Evolutionary conservation across 2,888 invertebrate genomes (phyloP).

Genomic region (Drosophila mayaguana): DNA sequence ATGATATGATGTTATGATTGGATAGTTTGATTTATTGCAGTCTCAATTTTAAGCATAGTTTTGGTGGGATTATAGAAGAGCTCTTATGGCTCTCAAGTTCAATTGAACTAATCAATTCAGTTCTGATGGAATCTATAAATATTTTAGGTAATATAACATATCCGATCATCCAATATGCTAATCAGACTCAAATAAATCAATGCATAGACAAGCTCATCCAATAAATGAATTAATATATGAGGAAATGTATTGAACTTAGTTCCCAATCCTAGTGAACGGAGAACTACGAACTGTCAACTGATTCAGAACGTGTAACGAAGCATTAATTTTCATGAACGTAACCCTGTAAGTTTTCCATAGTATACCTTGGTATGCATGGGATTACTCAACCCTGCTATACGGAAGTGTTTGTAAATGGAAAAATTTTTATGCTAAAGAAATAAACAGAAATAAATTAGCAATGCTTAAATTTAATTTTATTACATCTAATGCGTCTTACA

Average conservation of each 20-base stretch:
- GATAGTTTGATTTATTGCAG: too few species aligned
- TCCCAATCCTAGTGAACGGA: background rate
- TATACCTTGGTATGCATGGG: background rate
- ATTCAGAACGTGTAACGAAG: constrained; percentile 2
- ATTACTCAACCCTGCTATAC: background rate
- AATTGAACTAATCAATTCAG: background rate
- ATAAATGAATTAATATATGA: background rate
- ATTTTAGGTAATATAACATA: background rate
- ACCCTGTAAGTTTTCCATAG: constrained; percentile 4
- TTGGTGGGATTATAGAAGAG: too few species aligned
- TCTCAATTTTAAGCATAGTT: too few species aligned
- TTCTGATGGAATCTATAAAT: background rate
- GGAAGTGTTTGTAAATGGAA: constrained; percentile 31
- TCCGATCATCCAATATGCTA: background rate
- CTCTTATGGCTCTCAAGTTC: background rate
- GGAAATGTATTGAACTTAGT: background rate
- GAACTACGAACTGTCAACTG: background rate
- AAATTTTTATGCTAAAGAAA: constrained; percentile 10
- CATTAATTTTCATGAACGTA: background rate
- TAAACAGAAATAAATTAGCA: constrained; percentile 22
- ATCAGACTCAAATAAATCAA: background rate
- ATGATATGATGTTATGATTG: background rate
- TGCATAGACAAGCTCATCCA: background rate
- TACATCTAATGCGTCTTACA: constrained; percentile 21
- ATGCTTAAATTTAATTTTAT: constrained; percentile 16